Evolutionary conservation across 2,888 invertebrate species (phyloP), one percentile per base, ranked within the genome.

Genomic region (Oxytorus armatus): DNA sequence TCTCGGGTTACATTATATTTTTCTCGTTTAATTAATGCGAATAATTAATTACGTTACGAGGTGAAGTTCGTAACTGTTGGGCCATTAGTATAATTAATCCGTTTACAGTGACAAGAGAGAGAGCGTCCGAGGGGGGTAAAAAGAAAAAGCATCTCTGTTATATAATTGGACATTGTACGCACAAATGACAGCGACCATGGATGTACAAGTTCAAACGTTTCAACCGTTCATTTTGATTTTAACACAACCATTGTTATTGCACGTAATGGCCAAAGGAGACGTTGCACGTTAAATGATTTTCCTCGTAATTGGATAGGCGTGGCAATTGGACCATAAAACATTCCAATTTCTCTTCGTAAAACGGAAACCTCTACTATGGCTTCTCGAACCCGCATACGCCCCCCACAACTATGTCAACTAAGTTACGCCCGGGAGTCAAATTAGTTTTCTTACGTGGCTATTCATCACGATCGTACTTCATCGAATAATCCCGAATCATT

Each of bases 231-330:
- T 73, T 72, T n/a, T 69, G 23, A 73, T 77, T 63, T 25, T 18
- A 51, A 55, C 18, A 55, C 29, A 51, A 57, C 11, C 57, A 53
- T 47, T 70, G 18, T 55, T 44, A 18, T 29, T 65, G 21, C 23
- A 47, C 7, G 4, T 10, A 39, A 36, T 39, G 59, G 29, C 29
- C 53, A 49, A 74, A 69, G 55, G 18, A 57, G 16, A 23, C 49
- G 23, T 59, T 68, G 57, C 33, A 75, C 49, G 44, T 77, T 51
- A 81, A 16, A 36, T 39, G 70, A 14, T 66, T 61, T 74, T 47
- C 61, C 47, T 44, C 63, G 42, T 80, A 80, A 80, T 76, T 73
- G 65, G 53, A 80, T 74, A 82, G 69, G 76, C 82, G 79, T 83
- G 76, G 78, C 79, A 80, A 80, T 79, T 78, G 63, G 73, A 75